Evolutionary conservation across 2,797 vertebrate genomes (phyloP), one percentile per base, ranked within the genome.

Genomic region (Prunella strophiata): DNA sequence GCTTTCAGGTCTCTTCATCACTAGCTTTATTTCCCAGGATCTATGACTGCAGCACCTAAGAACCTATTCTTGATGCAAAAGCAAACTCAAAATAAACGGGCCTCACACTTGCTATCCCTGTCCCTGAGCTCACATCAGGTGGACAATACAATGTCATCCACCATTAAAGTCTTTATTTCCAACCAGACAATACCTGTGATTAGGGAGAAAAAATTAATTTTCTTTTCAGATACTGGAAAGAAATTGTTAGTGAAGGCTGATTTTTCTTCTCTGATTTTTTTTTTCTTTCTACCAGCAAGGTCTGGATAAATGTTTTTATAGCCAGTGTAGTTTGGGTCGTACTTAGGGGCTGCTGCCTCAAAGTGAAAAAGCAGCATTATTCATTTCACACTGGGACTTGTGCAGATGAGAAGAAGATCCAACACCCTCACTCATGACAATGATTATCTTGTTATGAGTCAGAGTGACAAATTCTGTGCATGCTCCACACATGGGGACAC

Each of bases 1-100:
- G 94, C 93, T 96, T 97, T 97, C 96, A 97, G 96, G 94, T 97
- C 95, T 89, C 96, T 96, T 96, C 94, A 86, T 91, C 81, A 40
- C 92, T 92, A 96, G 96, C 88, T 96, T 94, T 96, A 95, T 96
- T 96, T 97, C 75, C 76, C 36, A 76, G 88, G 92, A 96, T 94
- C 93, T 96, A 80, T 91, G 88, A 95, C 83, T 97, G 88, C 79
- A 96, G 54, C 92, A 97, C 95, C 95, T 96, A 95, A 87, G 89
- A 95, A 95, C 85, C 81, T 89, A 61, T 87, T 91, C 93, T 94
- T 0, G 14, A 84, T 72, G 51, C 18, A 89, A 88, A 93, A 80
- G 38, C 22, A 80, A 93, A 73, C 62, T 73, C 76, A 73, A 47
- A 93, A 51, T 73, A 89, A 70, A 92, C 79, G 61, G 29, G 16